Conservation (phyloP, 37 sponge, comb jelly and placozoan genomes). For the Spongilla lacustris region DNA sequence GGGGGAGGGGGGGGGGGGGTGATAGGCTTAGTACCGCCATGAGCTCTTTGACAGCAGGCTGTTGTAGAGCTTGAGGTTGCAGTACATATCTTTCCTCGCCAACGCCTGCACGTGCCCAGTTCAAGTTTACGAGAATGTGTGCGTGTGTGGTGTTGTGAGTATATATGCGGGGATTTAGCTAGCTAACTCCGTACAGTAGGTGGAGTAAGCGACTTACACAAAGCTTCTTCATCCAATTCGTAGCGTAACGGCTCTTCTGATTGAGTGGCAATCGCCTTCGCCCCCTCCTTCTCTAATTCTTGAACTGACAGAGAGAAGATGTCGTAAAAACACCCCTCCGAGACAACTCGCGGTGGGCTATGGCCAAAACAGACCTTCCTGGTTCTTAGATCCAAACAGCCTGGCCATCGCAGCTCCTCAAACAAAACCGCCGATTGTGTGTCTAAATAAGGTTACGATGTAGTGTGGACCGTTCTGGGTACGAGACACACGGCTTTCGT, state of each 20-base stretch:
- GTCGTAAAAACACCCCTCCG: background rate
- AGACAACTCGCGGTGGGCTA: background rate
- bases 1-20: background rate
- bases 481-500: background rate
- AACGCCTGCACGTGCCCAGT: conserved; percentile 36
- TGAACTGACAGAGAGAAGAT: conserved; percentile 31
- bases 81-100: conserved; percentile 81
- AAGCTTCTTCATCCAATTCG: conserved; percentile 40
- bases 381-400: conserved; percentile 47
- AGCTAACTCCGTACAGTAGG: too few species aligned
- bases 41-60: conserved; percentile 75
- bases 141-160: background rate
- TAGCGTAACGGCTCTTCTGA: conserved; percentile 33
- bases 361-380: conserved; percentile 26
- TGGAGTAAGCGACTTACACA: conserved; percentile 30
- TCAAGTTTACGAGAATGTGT: background rate
- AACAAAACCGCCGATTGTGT: background rate
- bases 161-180: background rate
- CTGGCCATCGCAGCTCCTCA: background rate
- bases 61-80: conserved; percentile 75
- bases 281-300: conserved; percentile 63
- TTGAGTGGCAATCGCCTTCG: conserved; percentile 48
- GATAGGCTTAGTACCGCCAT: conserved; percentile 33
- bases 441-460: background rate
- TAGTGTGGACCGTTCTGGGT: background rate